Evolutionary conservation across 2,797 vertebrate species (phyloP).

Genomic region (Diceros bicornis): DNA sequence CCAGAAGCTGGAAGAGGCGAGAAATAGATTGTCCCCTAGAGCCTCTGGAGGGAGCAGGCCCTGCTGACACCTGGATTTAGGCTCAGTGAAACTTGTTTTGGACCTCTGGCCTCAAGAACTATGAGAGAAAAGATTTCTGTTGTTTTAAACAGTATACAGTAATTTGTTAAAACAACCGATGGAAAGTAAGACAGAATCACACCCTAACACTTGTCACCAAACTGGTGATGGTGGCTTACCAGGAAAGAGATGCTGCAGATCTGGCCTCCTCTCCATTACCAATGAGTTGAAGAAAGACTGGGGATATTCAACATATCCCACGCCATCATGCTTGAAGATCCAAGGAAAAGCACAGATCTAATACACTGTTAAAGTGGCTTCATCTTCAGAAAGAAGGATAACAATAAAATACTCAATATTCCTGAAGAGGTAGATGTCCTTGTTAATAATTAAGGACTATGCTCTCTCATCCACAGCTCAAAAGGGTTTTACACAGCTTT

Average conservation of each 20-base stretch:
- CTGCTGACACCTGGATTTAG: background rate
- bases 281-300: background rate
- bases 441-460: slow-evolving; percentile 34
- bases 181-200: background rate
- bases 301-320: background rate
- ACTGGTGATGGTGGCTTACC: background rate
- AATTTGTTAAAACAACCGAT: background rate
- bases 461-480: slow-evolving; percentile 20
- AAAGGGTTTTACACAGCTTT: slow-evolving; percentile 29
- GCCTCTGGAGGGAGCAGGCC: background rate
- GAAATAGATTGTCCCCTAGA: background rate
- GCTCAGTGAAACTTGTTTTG: background rate
- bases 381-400: slow-evolving; percentile 24
- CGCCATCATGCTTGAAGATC: background rate
- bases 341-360: background rate
- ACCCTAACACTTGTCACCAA: background rate
- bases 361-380: background rate
- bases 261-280: background rate
- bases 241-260: background rate
- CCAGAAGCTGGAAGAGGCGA: background rate
- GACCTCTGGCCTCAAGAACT: background rate
- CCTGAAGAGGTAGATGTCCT: background rate
- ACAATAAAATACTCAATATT: slow-evolving; percentile 21
- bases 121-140: background rate
- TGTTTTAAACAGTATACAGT: background rate